Evolutionary conservation across 2,113 vertebrate genomes (phyloP), one percentile per base, ranked within the genome.

Genomic region (Mionectes macconnelli): DNA sequence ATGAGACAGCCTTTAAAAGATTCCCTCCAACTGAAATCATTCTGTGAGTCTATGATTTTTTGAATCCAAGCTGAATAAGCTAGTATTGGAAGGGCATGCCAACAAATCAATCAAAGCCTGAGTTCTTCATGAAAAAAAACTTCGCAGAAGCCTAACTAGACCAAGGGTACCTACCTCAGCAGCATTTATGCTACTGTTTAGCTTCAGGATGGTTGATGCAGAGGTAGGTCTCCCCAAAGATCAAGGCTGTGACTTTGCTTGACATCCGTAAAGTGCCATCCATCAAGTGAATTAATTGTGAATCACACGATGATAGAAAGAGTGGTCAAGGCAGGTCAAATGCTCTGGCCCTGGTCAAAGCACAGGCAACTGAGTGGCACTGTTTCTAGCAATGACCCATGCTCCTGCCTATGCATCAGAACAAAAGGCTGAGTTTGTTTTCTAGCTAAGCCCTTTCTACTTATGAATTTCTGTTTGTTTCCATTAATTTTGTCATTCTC

Each of bases 111-210:
- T 24, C 22, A 84, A 88, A 80, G 10, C 12, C 33, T 64, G 44
- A 3, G 8, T 7, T 90, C 17, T 81, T 52, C 35, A 55, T 47
- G 50, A 86, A 69, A 68, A 84, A 64, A 1, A 52, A 47, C 60
- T 52, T 74, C 63, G 20, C 35, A 78, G 33, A 92, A 18, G 30
- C 39, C 17, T 80, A 82, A 37, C 27, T 52, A 63, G 59, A 93
- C 44, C 39, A 77, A 91, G 75, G 52, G 33, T 56, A 44, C 55
- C 63, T 67, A 64, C 30, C 47, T 79, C 81, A 55, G 62, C 37
- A 75, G n/a, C 59, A 50, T 84, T 96, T 84, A 77, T 47, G 35
- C 80, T 92, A 30, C 59, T 94, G 63, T 93, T 96, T 93, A 57
- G 89, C 72, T 87, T 95, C 60, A 75, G 62, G 25, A 64, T 53